Conservation (phyloP, 2,888 invertebrate genomes). For the Parnassius glacialis region DNA sequence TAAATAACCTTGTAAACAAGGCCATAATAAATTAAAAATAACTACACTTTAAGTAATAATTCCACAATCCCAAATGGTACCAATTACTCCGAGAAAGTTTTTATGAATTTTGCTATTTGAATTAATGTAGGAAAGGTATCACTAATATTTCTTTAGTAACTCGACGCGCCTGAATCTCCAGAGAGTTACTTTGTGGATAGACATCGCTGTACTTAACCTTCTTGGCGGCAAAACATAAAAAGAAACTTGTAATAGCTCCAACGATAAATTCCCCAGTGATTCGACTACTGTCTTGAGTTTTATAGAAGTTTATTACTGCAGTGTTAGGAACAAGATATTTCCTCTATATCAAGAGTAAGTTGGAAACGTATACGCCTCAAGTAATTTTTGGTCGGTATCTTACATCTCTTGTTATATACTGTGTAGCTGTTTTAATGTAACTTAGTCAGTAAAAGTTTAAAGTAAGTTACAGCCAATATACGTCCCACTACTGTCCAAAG, state of each 20-base stretch:
- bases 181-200: slow-evolving; percentile 12
- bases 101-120: too few relatives aligned
- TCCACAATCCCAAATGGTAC: too few relatives aligned
- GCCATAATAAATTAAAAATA: too few relatives aligned
- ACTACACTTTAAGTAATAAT: too few relatives aligned
- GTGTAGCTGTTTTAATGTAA: too few relatives aligned
- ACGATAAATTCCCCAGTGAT: slow-evolving; percentile 20
- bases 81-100: too few relatives aligned
- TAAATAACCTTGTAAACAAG: too few relatives aligned
- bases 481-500: too few relatives aligned
- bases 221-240: slow-evolving; percentile 19
- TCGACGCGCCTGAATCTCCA: not conserved
- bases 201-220: slow-evolving; percentile 20
- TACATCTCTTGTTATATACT: too few relatives aligned
- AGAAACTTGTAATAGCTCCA: slow-evolving; percentile 20
- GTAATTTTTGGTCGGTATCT: not conserved
- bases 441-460: too few relatives aligned
- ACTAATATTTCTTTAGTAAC: not conserved
- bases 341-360: not conserved
- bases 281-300: slow-evolving; percentile 17
- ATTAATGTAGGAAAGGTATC: too few relatives aligned
- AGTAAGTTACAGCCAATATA: too few relatives aligned
- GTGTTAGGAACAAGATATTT: slow-evolving; percentile 1
- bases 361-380: not conserved
- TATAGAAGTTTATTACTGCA: slow-evolving; percentile 20